Evolutionary conservation across 2,888 invertebrate genomes (phyloP).

Genomic region (Laothoe populi): DNA sequence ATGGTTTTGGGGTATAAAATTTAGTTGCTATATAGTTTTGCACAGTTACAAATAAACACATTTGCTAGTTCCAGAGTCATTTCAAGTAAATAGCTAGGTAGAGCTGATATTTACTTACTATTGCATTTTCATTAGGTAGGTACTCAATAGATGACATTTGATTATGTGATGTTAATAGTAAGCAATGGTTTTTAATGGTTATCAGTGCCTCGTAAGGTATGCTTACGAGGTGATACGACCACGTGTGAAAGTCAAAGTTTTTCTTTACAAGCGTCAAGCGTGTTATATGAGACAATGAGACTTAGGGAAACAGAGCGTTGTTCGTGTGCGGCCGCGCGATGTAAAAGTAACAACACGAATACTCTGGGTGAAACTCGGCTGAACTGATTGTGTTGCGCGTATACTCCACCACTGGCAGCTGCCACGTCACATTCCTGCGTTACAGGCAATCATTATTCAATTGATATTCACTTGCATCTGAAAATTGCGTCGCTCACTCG

Average conservation of each 20-base stretch:
- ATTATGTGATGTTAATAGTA: neutral
- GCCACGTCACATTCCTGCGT: conserved; percentile 71
- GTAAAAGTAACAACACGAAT: conserved; percentile 83
- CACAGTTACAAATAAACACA: no score
- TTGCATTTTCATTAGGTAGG: no score
- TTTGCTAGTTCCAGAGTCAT: no score
- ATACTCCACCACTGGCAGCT: conserved; percentile 45
- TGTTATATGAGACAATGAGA: conserved; percentile 70
- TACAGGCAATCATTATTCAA: conserved; percentile 63
- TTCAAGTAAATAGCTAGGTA: no score
- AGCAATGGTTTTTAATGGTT: neutral
- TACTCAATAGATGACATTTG: no score
- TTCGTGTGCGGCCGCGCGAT: conserved; percentile 82
- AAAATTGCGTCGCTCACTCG: conserved; percentile 38
- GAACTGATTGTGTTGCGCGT: conserved; percentile 72
- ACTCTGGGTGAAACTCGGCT: conserved; percentile 82
- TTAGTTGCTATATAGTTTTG: no score
- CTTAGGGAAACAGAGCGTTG: conserved; percentile 82
- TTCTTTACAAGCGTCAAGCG: conserved; percentile 55
- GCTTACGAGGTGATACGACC: conserved; percentile 10
- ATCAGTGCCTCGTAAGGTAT: neutral
- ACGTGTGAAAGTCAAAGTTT: conserved; percentile 72
- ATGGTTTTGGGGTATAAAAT: no score
- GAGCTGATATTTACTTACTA: no score
- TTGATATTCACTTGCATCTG: conserved; percentile 48